Percentiles rank a stretch among this genome's conserved stretches.
phyloP scores from a whole-genome alignment of 2,797 vertebrate genomes.

The Anguilla anguilla region DNA sequence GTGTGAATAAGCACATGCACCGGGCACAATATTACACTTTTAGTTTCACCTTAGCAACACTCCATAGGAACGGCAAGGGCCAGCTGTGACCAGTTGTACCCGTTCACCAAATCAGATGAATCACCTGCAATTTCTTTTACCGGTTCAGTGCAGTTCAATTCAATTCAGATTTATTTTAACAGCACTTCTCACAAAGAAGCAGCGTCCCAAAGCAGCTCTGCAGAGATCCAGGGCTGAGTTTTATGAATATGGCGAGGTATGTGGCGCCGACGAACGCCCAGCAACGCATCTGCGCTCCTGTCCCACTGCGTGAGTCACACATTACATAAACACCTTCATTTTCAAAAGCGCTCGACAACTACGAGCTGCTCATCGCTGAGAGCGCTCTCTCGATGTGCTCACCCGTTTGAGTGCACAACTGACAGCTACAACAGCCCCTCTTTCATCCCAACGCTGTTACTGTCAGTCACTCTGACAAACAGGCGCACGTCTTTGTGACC shows the following conservation, averaged over 20 bases:
- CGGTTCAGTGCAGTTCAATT: background rate
- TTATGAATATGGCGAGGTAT: too few species aligned
- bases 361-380: background rate
- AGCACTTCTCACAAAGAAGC: background rate
- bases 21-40: background rate
- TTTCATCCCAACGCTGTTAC: background rate
- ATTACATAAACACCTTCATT: background rate
- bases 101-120: too few species aligned
- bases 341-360: background rate
- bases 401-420: background rate
- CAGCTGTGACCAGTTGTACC: too few species aligned
- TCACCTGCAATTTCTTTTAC: too few species aligned
- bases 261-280: background rate
- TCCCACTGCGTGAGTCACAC: background rate
- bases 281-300: background rate
- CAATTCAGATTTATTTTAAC: background rate
- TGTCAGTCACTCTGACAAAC: background rate
- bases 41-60: background rate
- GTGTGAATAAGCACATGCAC: background rate
- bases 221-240: background rate
- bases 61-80: too few species aligned
- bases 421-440: background rate
- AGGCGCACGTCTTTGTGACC: background rate
- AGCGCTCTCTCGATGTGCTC: background rate
- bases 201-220: too few species aligned